Evolutionary conservation across 1,140 invertebrate species (phyloP).

Genomic region (Akabosia matsudoensis): DNA sequence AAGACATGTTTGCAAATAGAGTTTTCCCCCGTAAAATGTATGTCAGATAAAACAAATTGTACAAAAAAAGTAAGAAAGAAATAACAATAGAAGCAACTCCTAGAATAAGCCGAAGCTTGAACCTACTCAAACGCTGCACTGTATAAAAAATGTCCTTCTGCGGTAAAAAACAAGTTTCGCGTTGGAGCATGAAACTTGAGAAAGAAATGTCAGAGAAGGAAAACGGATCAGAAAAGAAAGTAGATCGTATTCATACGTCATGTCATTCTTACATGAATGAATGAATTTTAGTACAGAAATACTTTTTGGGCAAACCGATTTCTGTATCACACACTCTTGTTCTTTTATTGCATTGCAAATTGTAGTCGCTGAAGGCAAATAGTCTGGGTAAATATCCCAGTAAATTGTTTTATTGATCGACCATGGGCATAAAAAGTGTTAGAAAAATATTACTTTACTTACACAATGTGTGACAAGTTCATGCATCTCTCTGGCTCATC

Average conservation of each 20-base stretch:
- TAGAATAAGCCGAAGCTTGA: too few relatives aligned
- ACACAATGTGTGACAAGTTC: slow-evolving; percentile 94
- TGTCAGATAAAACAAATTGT: too few relatives aligned
- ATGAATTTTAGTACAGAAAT: neutral
- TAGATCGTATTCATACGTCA: neutral
- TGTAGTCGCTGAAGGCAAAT: neutral
- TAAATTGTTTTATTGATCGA: too few relatives aligned
- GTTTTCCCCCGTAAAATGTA: too few relatives aligned
- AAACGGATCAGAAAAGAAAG: neutral
- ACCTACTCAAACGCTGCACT: too few relatives aligned
- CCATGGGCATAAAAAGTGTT: too few relatives aligned
- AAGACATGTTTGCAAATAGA: too few relatives aligned
- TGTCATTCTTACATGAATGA: neutral
- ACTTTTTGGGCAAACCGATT: neutral
- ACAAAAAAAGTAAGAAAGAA: too few relatives aligned
- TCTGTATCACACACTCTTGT: neutral
- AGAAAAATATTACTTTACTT: slow-evolving; percentile 55
- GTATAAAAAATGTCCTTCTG: too few relatives aligned
- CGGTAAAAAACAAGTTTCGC: too few relatives aligned
- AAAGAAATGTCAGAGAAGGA: neutral
- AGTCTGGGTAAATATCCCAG: too few relatives aligned
- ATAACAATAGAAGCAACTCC: too few relatives aligned
- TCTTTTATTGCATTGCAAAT: neutral
- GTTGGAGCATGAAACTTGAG: neutral
- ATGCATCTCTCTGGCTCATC: slow-evolving; percentile 90